Base-by-base conservation (phyloP, 2,797 vertebrate species). In the Cirrhinus mrigala region DNA sequence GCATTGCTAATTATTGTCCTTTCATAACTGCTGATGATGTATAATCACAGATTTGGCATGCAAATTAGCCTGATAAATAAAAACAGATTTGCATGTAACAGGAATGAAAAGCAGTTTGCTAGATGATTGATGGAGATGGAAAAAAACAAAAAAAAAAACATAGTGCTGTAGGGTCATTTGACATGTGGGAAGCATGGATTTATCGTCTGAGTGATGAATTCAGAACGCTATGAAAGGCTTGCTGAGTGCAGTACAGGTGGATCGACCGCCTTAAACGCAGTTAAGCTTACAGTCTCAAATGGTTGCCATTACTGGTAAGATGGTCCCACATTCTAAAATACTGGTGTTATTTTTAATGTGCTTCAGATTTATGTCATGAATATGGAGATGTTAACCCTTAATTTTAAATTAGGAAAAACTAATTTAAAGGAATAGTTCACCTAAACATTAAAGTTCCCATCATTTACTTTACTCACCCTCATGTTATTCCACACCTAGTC, bases 1-100 rank as follows among this genome's bases (percentile, higher is more conserved):
- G 81, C 0, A 69, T 91, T 89, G 86, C 86, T 90, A 92, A 92
- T 93, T 90, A 85, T 90, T 90, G 89, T 88, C 80, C 89, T 81
- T 85, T 92, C 85, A 90, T 91, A 90, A 89, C 64, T 87, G 85
- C 89, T 91, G 76, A 91, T 85, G 83, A 83, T 86, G 83, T 76
- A 90, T 85, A 85, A 87, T 84, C 78, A 86, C 81, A 74, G 50
- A 78, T 78, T 70, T 79, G 56, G 29, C 37, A 82, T 68, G 58
- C 37, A 44, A 81, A 76, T 73, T 24, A 66, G 40, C 22, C 48
- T 18, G 27, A 64, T 83, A 82, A 77, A 79, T 71, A 83, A 27
- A 86, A 73, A 86, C 80, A 78, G 64, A 52, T 86, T 60, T 82
- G 80, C 64, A 77, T 82, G 15, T 69, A 84, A 75, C 78, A 27